These are phyloP conservation scores for Acheta domesticus DNA, from an alignment of 2,888 invertebrate species.

Conservation along the genomic window DNA sequence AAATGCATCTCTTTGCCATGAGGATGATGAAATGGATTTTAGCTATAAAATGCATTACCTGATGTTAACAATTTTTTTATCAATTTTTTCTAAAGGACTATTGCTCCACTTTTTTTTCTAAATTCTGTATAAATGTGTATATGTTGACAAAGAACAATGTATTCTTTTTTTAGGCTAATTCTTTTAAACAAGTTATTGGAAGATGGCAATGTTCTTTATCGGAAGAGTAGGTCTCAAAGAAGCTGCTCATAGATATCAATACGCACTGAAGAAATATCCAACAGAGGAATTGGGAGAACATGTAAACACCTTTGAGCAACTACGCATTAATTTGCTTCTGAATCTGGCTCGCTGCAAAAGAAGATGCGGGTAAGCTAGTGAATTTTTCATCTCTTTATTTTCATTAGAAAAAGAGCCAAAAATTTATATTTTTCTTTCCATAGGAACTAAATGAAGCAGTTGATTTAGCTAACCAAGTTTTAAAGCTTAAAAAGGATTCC, in stretches of 20 bases:
- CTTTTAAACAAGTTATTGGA: constrained; percentile 91
- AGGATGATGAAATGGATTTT: too few relatives aligned
- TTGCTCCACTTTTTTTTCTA: not conserved
- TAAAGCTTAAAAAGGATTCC: constrained; percentile 77
- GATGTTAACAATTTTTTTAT: too few relatives aligned
- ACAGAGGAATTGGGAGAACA: constrained; percentile 62
- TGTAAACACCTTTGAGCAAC: constrained; percentile 73
- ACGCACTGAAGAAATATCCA: constrained; percentile 87
- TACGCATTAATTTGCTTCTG: constrained; percentile 82
- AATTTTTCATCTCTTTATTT: constrained; percentile 4
- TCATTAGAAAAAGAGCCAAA: not conserved
- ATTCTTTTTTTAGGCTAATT: constrained; percentile 63
- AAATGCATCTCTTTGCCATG: too few relatives aligned
- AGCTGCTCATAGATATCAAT: constrained; percentile 91
- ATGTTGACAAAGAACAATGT: not conserved
- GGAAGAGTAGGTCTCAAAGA: constrained; percentile 87
- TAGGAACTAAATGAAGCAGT: constrained; percentile 83
- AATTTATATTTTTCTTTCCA: not conserved
- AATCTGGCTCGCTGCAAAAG: constrained; percentile 91
- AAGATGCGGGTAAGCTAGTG: constrained; percentile 76
- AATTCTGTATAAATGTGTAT: not conserved
- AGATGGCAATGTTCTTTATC: constrained; percentile 90
- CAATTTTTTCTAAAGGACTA: too few relatives aligned
- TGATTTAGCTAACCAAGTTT: constrained; percentile 82
- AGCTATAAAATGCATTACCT: too few relatives aligned